Conservation (phyloP, 2,888 invertebrate species). For the Gasteruption jaculator region DNA sequence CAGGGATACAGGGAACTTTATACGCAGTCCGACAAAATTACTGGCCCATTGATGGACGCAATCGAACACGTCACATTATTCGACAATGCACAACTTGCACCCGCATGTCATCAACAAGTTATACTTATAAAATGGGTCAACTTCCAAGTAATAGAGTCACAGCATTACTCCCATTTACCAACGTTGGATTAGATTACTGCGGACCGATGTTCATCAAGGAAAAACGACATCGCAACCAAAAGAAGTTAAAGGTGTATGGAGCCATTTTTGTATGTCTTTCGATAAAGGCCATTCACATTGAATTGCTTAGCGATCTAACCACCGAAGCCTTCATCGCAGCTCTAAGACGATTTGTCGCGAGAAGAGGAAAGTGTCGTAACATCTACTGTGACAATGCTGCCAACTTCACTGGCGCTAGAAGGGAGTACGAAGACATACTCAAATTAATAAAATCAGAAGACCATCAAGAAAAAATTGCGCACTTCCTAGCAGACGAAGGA, state of each 20-base stretch:
- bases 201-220: conserved; percentile 27
- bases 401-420: conserved; percentile 26
- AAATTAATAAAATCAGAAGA: too few relatives aligned
- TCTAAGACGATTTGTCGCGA: conserved; percentile 24
- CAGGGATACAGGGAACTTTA: conserved; percentile 24
- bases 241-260: conserved; percentile 21
- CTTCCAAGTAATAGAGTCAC: conserved; percentile 28
- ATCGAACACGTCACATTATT: conserved; percentile 12
- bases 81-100: conserved; percentile 22
- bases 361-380: conserved; percentile 22
- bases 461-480: too few relatives aligned
- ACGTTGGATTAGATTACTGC: conserved; percentile 29
- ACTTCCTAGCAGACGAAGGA: conserved; percentile 10
- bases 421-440: conserved; percentile 14
- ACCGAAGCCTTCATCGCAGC: conserved; percentile 25
- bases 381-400: conserved; percentile 30
- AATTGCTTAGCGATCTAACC: conserved; percentile 25
- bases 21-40: conserved; percentile 13
- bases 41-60: conserved; percentile 15
- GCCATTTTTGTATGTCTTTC: conserved; percentile 29
- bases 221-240: conserved; percentile 13
- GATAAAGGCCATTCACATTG: conserved; percentile 31
- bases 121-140: conserved; percentile 29
- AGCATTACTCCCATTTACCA: conserved; percentile 26
- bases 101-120: conserved; percentile 11